These are phyloP conservation scores for Hoplias malabaricus DNA, from an alignment of 2,113 vertebrate genomes.

Conservation along the genomic window DNA sequence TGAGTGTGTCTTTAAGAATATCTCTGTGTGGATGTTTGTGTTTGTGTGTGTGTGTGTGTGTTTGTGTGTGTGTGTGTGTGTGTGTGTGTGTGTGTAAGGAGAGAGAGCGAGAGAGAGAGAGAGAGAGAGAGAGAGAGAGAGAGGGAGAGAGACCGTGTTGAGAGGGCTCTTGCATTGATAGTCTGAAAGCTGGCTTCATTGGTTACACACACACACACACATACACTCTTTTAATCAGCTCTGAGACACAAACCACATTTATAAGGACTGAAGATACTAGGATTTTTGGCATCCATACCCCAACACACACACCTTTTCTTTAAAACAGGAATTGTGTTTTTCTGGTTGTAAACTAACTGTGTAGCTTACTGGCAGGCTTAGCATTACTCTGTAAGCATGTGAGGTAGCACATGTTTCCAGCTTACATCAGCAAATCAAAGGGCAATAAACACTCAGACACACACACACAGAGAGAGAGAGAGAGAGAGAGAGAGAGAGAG, in stretches of 20 bases:
- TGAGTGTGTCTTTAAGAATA: no score
- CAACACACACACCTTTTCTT: not conserved
- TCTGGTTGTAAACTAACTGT: not conserved
- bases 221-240: not conserved
- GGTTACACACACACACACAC: not conserved
- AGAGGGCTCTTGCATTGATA: not conserved
- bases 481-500: no score
- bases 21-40: no score
- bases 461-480: no score
- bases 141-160: no score
- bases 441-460: not conserved
- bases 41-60: not conserved
- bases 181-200: not conserved
- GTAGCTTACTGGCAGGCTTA: not conserved
- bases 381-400: not conserved
- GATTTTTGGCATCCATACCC: no score
- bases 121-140: no score
- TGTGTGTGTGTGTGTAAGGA: not conserved
- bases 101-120: no score
- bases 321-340: not conserved
- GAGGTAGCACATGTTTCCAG: constrained; percentile 9
- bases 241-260: not conserved
- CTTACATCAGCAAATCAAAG: constrained; percentile 33
- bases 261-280: no score
- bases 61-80: constrained; percentile 2